Conservation (phyloP, 2,888 invertebrate genomes). For the Ypsolopha scabrella region DNA sequence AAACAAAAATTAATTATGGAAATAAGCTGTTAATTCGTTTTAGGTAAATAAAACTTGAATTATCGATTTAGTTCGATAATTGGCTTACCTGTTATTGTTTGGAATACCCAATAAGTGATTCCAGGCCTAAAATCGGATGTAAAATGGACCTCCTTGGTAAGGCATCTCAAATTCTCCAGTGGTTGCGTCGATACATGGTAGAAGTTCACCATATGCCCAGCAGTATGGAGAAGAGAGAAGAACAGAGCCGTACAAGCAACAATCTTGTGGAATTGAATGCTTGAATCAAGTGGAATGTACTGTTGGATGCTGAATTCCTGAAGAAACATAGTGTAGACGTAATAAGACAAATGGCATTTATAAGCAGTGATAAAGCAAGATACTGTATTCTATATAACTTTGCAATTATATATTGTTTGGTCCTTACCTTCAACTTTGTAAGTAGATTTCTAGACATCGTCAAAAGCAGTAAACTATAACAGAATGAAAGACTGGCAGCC, state of each 20-base stretch:
- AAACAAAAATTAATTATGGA: conserved; percentile 11
- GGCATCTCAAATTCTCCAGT: conserved; percentile 89
- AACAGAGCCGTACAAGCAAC: conserved; percentile 95
- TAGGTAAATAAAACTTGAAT: neutral
- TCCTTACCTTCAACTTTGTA: conserved; percentile 84
- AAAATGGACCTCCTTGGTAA: conserved; percentile 94
- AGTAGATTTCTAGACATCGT: conserved; percentile 94
- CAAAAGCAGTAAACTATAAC: conserved; percentile 89
- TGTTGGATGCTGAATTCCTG: conserved; percentile 92
- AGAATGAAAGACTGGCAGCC: conserved; percentile 94
- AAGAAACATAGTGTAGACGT: neutral
- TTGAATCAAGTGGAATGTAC: conserved; percentile 93
- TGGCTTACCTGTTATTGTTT: conserved; percentile 88
- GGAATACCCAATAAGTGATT: conserved; percentile 95
- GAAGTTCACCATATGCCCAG: conserved; percentile 97
- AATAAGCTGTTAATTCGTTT: neutral
- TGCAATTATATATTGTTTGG: neutral
- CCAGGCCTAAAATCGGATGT: conserved; percentile 95
- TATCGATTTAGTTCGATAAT: neutral
- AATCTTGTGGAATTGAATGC: conserved; percentile 97
- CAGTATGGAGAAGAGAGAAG: conserved; percentile 92
- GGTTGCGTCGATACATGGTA: conserved; percentile 98
- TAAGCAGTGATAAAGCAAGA: too few species aligned
- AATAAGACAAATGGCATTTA: too few species aligned
- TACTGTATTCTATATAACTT: too few species aligned